Evolutionary conservation across 2,797 vertebrate species (phyloP), one percentile per base, ranked within the genome.

Genomic region (Dendrocincla fuliginosa): DNA sequence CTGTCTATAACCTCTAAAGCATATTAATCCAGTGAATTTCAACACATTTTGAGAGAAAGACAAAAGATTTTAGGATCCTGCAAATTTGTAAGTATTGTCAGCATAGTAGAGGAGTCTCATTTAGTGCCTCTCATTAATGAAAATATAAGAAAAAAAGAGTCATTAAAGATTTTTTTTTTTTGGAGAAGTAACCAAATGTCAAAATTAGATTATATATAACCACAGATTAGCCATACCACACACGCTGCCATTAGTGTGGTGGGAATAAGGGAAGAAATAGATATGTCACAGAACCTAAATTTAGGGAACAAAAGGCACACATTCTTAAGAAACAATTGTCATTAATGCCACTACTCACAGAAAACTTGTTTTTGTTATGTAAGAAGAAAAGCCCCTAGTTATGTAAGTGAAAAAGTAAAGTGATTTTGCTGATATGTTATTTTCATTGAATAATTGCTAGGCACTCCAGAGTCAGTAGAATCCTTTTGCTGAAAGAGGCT

Each of bases 161-260:
- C 16, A 20, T 55, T 57, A 37, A 74, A 12, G 33, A 22, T 50
- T 19, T 39, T 55, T 19, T 42, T 3, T 23, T 53, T 83, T 67
- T 28, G 35, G 5, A 75, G 5, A 24, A 71, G 35, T 64, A 79
- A 35, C 7, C 2, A 30, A 13, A n/a, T 61, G 5, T 24, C 16
- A 84, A 6, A 50, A 76, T 59, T 46, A 46, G n/a, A 13, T 37
- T 41, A 24, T 23, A 8, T 46, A 11, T 53, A 39, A 44, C 16
- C 14, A 23, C 22, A 24, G 33, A 56, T 13, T 25, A 69, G 2
- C 22, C 23, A 22, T 49, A 65, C 60, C 25, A 44, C 16, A 30
- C 0, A 1, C 13, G 8, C 28, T 67, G 19, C 4, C 10, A 7
- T 16, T 33, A 42, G 2, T 12, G 13, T 47, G 17, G 3, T 56